These are phyloP conservation scores for Brachyhypopomus gauderio DNA, from an alignment of 2,113 vertebrate genomes.

Conservation along the genomic window DNA sequence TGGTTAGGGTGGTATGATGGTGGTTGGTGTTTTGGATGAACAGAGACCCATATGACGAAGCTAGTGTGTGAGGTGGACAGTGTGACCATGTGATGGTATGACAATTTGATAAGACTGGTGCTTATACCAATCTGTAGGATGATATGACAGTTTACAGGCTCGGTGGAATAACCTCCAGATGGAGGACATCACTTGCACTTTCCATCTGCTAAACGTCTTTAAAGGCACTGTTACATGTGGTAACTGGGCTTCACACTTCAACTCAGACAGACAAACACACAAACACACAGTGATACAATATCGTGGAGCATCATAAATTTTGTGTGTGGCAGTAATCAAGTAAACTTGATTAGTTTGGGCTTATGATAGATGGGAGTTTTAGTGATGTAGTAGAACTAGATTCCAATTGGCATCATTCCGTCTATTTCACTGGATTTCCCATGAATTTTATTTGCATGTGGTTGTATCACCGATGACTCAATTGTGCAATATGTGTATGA, in stretches of 20 bases:
- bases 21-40: background rate
- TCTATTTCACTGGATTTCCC: background rate
- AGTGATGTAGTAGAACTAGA: background rate
- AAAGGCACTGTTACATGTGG: conserved; percentile 39
- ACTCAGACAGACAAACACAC: background rate
- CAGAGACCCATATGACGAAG: too few species aligned
- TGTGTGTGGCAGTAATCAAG: conserved; percentile 30
- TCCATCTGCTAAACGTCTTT: conserved; percentile 38
- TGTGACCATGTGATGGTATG: conserved; percentile 8
- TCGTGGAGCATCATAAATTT: conserved; percentile 1
- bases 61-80: background rate
- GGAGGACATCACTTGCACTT: conserved; percentile 42
- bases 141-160: conserved; percentile 28
- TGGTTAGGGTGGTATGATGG: background rate
- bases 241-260: conserved; percentile 20
- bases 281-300: background rate
- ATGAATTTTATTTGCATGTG: background rate
- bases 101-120: background rate
- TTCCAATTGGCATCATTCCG: background rate
- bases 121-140: conserved; percentile 13
- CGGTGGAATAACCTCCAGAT: conserved; percentile 37
- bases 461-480: too few species aligned
- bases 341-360: conserved; percentile 27
- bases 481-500: background rate
- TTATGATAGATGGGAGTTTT: background rate